Conservation (phyloP, 92 coral and sea anemone species). For the Scolanthus callimorphus region DNA sequence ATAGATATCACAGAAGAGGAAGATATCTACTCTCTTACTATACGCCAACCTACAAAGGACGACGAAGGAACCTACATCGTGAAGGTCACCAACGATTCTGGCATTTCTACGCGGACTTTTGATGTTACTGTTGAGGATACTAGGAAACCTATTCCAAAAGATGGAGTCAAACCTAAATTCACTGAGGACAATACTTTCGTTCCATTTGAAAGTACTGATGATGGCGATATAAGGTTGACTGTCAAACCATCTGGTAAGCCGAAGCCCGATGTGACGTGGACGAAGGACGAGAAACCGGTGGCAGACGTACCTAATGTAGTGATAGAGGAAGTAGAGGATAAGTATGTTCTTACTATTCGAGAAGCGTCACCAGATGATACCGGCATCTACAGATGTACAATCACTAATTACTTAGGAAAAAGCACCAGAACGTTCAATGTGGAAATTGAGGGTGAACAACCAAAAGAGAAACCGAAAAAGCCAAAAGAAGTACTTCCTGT, state of each 20-base stretch:
- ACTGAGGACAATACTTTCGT: constrained; percentile 1
- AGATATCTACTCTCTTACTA: constrained; percentile 49
- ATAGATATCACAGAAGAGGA: constrained; percentile 42
- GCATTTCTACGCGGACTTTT: constrained; percentile 14
- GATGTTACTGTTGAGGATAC: constrained; percentile 34
- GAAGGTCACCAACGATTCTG: constrained; percentile 47
- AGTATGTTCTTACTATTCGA: constrained; percentile 60
- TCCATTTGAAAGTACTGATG: constrained; percentile 36
- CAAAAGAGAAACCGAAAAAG: not conserved
- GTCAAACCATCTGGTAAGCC: constrained; percentile 49
- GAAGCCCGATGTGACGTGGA: constrained; percentile 62
- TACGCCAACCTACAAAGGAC: constrained; percentile 46
- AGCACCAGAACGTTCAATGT: constrained; percentile 61
- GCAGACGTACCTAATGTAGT: constrained; percentile 35
- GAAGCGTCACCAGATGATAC: constrained; percentile 68
- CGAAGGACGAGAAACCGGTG: constrained; percentile 55
- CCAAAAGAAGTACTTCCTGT: constrained; percentile 21
- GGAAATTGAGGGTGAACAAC: constrained; percentile 60
- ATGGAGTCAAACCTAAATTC: constrained; percentile 19
- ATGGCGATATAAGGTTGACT: constrained; percentile 33
- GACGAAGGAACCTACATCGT: constrained; percentile 78
- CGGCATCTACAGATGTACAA: constrained; percentile 76
- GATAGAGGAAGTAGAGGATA: constrained; percentile 46
- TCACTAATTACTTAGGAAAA: constrained; percentile 55
- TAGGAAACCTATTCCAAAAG: constrained; percentile 30